phyloP scores from a whole-genome alignment of 2,888 invertebrate species.

The Barypeithes pellucidus region DNA sequence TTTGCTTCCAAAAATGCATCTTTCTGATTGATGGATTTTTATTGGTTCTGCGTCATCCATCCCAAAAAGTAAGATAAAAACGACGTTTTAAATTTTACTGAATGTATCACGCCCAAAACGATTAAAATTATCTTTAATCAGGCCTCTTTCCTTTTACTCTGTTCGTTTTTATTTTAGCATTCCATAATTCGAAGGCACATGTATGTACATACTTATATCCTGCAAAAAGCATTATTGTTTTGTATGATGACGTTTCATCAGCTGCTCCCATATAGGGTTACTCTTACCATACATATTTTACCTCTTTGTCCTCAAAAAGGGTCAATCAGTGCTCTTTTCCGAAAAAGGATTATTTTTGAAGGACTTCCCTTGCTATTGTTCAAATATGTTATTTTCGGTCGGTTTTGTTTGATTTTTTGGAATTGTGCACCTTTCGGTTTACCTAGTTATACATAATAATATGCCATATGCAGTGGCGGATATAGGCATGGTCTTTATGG shows the following conservation, averaged over 20 bases:
- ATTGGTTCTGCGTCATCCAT: too few relatives aligned
- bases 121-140: too few relatives aligned
- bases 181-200: too few relatives aligned
- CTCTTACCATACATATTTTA: conserved; percentile 60
- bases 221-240: conserved; percentile 41
- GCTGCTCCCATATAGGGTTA: conserved; percentile 63
- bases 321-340: conserved; percentile 56
- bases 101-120: too few relatives aligned
- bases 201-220: too few relatives aligned
- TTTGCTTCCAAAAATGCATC: too few relatives aligned
- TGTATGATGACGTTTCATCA: conserved; percentile 50
- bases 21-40: too few relatives aligned
- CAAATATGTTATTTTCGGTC: conserved; percentile 40
- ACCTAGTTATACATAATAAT: conserved; percentile 8
- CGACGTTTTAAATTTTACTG: too few relatives aligned
- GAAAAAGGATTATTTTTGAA: conserved; percentile 48
- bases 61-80: too few relatives aligned
- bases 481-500: too few relatives aligned
- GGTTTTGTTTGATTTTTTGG: conserved; percentile 44
- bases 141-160: too few relatives aligned
- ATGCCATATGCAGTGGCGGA: conserved; percentile 43
- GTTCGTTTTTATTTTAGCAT: too few relatives aligned
- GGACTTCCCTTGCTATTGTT: conserved; percentile 38
- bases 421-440: conserved; percentile 33
- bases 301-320: conserved; percentile 55